phyloP scores from a whole-genome alignment of 2,113 vertebrate species.

The Pyxicephalus adspersus region DNA sequence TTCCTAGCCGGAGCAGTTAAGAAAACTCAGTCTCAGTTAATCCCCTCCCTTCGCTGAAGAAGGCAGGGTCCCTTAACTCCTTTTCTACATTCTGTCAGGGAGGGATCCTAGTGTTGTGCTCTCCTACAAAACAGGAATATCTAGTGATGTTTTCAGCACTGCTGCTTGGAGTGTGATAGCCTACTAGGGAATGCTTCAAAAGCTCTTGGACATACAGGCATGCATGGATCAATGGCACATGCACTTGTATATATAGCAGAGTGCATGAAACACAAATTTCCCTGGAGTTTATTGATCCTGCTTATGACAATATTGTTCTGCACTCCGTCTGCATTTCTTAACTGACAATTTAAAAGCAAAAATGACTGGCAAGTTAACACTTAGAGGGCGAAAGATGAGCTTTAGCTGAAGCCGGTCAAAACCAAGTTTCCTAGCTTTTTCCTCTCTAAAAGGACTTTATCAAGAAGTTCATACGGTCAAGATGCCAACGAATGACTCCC shows the following conservation, averaged over 20 bases:
- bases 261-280: background rate
- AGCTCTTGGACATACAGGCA: background rate
- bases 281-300: background rate
- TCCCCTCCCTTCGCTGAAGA: background rate
- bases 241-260: slow-evolving; percentile 9
- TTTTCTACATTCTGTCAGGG: background rate
- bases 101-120: background rate
- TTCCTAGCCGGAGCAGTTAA: slow-evolving; percentile 13
- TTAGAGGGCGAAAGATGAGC: background rate
- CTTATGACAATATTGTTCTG: background rate
- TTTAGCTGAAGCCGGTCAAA: slow-evolving; percentile 10
- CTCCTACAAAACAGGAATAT: accelerated
- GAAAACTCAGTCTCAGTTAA: slow-evolving; percentile 12
- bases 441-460: background rate
- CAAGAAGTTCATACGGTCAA: slow-evolving; percentile 69
- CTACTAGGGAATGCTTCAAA: slow-evolving; percentile 32
- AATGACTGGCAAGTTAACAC: background rate
- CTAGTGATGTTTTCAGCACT: slow-evolving; percentile 20
- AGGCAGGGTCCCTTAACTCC: slow-evolving; percentile 35
- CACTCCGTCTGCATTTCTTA: background rate
- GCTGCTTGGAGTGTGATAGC: slow-evolving; percentile 32
- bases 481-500: slow-evolving; percentile 70
- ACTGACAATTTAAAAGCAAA: background rate
- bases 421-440: background rate
- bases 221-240: slow-evolving; percentile 6